Evolutionary conservation across 2,888 invertebrate species (phyloP), one percentile per base, ranked within the genome.

Genomic region (Mellilla xanthometata): DNA sequence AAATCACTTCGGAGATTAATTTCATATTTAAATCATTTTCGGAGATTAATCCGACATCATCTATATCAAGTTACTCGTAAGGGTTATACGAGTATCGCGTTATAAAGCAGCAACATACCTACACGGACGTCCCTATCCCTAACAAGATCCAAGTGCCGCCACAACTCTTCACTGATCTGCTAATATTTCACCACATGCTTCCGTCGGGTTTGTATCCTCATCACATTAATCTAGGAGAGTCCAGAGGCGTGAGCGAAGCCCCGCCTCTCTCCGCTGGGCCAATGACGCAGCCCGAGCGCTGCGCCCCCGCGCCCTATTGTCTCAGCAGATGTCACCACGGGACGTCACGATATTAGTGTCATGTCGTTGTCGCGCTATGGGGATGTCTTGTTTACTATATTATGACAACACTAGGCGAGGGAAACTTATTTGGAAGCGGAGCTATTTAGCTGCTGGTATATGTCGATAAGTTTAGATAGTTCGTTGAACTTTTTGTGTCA

Each of bases 191-290:
- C 62, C 59, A 61, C 55, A 45, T 59, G 57, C 57, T 52, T 54
- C 44, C 45, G 45, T 40, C 33, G 12, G 38, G 29, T 36, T 32
- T 26, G 47, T 48, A 38, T 41, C 33, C 38, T 33, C 61, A 49
- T 54, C 52, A 51, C 62, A 68, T 67, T 68, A 65, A 70, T 68
- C 70, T 74, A 69, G 60, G 60, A 64, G 60, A 56, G 57, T 62
- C 52, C 48, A 60, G 58, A 67, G 74, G 76, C 75, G 76, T 58
- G 55, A 54, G 65, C 53, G 57, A 56, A 38, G 65, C 67, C 58
- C 75, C 64, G 63, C 72, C 68, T 56, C 39, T 10, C 46, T 36
- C 27, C 26, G 33, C 48, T 49, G 59, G 51, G 58, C 79, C 76
- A 76, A 75, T 74, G 39, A 62, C 61, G 54, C 56, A 56, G 53